A percentile compares a stretch with the other conserved stretches of the same genome.
phyloP scores from a whole-genome alignment of 2,113 vertebrate genomes.

The Spizaetus ornatus region DNA sequence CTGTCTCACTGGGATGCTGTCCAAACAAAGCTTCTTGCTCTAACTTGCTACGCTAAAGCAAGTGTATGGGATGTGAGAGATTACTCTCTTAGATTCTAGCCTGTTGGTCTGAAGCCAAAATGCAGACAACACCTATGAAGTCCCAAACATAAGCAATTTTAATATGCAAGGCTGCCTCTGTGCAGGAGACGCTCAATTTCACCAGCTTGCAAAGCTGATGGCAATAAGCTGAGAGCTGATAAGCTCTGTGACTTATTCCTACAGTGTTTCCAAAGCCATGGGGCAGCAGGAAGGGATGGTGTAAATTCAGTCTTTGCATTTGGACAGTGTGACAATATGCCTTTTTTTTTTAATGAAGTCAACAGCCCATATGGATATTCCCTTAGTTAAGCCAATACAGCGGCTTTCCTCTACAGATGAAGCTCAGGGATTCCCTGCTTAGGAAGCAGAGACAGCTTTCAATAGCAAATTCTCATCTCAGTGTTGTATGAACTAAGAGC shows the following conservation, averaged over 20 bases:
- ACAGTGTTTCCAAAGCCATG: background rate
- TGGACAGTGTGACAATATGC: background rate
- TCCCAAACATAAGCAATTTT: background rate
- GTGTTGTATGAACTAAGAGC: background rate
- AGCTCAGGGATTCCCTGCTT: background rate
- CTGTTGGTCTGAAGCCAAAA: slow-evolving; percentile 4
- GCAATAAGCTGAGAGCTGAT: background rate
- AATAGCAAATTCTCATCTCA: background rate
- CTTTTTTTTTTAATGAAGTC: background rate
- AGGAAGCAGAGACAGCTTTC: background rate
- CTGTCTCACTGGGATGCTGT: background rate
- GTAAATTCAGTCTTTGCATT: background rate
- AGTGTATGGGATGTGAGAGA: background rate
- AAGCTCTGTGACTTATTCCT: background rate
- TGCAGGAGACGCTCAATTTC: background rate
- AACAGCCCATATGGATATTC: background rate
- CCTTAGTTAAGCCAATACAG: background rate
- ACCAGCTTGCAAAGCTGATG: fast-evolving
- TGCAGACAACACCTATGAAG: background rate
- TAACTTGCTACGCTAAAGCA: slow-evolving; percentile 17
- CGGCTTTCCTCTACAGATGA: fast-evolving
- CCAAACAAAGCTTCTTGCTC: slow-evolving; percentile 1
- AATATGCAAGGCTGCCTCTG: background rate
- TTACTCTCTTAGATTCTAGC: background rate
- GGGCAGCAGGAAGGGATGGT: background rate